Evolutionary conservation across 2,113 vertebrate genomes (phyloP).

Genomic region (Camelus dromedarius): DNA sequence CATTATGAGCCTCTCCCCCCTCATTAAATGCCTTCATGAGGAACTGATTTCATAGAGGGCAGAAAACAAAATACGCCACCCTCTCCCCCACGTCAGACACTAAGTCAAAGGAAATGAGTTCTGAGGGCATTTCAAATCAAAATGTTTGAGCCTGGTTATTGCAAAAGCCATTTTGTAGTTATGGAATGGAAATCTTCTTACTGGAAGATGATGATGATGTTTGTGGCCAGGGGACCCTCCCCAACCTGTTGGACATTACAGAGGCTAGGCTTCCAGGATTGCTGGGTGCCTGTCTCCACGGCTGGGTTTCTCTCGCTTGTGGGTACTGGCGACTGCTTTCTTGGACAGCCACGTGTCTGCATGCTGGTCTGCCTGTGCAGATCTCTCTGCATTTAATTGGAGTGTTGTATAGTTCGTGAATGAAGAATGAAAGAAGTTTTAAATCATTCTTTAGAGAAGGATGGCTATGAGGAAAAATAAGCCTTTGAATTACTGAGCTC

Average conservation of each 20-base stretch:
- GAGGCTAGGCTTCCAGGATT: not conserved
- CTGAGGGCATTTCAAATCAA: slow-evolving; percentile 25
- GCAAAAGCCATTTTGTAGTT: not conserved
- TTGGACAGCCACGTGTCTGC: not conserved
- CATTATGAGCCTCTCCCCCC: not conserved
- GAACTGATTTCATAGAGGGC: not conserved
- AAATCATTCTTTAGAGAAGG: slow-evolving; percentile 31
- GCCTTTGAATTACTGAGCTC: not conserved
- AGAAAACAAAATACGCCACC: not conserved
- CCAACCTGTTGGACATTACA: not conserved
- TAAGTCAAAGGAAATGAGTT: slow-evolving; percentile 47
- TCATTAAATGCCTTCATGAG: not conserved
- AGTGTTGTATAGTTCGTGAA: not conserved
- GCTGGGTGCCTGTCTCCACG: too few relatives aligned
- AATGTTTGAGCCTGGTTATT: not conserved
- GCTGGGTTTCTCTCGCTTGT: not conserved
- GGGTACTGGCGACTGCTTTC: not conserved
- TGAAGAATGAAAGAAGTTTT: not conserved
- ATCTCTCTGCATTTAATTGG: not conserved
- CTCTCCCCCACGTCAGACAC: not conserved
- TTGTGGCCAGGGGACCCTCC: not conserved
- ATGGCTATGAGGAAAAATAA: not conserved
- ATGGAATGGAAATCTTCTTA: not conserved
- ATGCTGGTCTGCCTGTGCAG: not conserved
- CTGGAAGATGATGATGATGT: not conserved